These are phyloP conservation scores for Cremastobaeus sp. DNA, from an alignment of 2,888 invertebrate genomes.

Conservation along the genomic window DNA sequence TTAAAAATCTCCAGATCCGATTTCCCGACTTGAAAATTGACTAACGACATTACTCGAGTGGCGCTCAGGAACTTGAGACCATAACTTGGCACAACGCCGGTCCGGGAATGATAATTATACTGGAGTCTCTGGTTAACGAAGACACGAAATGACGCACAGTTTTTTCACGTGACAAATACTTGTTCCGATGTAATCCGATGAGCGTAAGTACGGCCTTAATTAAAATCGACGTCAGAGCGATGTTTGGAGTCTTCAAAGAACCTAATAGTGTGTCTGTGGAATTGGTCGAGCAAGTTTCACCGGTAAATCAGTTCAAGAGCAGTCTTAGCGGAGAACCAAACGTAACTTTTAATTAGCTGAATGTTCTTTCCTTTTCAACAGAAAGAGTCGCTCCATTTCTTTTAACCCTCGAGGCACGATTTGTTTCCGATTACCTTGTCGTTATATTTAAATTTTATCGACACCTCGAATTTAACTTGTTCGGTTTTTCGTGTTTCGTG, in stretches of 20 bases:
- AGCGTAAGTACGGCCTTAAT: constrained; percentile 43
- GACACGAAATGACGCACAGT: constrained; percentile 36
- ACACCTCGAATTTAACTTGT: constrained; percentile 26
- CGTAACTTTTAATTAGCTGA: constrained; percentile 58
- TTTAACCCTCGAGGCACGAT: constrained; percentile 43
- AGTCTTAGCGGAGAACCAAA: constrained; percentile 49
- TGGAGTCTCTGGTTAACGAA: constrained; percentile 28
- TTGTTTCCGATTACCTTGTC: constrained; percentile 51
- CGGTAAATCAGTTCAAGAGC: constrained; percentile 48
- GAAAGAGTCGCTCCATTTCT: constrained; percentile 32
- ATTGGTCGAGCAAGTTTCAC: constrained; percentile 43
- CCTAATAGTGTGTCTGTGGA: constrained; percentile 42
- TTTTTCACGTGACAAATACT: constrained; percentile 48
- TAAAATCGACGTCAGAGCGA: constrained; percentile 39
- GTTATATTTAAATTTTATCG: constrained; percentile 45
- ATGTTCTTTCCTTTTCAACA: constrained; percentile 38
- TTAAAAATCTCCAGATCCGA: constrained; percentile 2
- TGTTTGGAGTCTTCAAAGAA: constrained; percentile 48
- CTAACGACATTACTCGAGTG: constrained; percentile 24
- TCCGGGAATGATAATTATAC: constrained; percentile 40
- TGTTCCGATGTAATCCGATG: constrained; percentile 41
- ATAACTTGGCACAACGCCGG: constrained; percentile 13
- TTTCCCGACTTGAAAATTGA: constrained; percentile 26
- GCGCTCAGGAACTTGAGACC: constrained; percentile 20
- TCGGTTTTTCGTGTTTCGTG: too few relatives aligned